Evolutionary conservation across 2,113 vertebrate species (phyloP), one percentile per base, ranked within the genome.

Genomic region (Phaetusa simplex): DNA sequence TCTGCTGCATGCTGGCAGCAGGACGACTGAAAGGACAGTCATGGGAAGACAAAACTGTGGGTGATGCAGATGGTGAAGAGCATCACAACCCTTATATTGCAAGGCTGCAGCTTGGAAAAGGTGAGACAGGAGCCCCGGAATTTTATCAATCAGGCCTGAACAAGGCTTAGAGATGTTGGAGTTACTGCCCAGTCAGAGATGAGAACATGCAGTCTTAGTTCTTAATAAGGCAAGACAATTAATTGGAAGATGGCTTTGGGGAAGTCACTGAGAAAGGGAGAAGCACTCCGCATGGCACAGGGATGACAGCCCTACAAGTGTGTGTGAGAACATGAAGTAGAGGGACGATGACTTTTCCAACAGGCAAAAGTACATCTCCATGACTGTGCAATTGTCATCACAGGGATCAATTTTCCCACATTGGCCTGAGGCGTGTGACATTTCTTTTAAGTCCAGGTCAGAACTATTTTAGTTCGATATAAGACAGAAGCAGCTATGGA

Each of bases 391-490:
- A 6, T 42, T 88, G 58, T 59, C 53, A 77, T 52, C 82, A 50
- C 29, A 27, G 76, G 67, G 71, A 90, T 59, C 86, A 50, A 15
- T 91, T 88, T 90, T n/a, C 76, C 29, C 42, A 32, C 2, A 0
- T 8, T 88, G 74, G 61, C 70, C 71, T 72, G 62, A 69, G 52
- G 47, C 49, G 14, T 3, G 5, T 90, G 82, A 82, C 62, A 82
- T 92, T 96, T 92, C 53, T 52, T 94, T 45, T 29, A 74, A 92
- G 73, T 66, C 65, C 74, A 82, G 29, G 74, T 92, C 79, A 71
- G 88, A 93, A 79, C 61, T 53, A 82, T 62, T 82, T 95, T 53
- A 40, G 6, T 70, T 85, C 78, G 32, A 17, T 38, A 7, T 43
- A 71, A 70, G 74, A 47, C 52, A 84, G 85, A 90, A 62, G 65